Conservation (phyloP, 2,113 vertebrate genomes). For the Odontophorus gujanensis region DNA sequence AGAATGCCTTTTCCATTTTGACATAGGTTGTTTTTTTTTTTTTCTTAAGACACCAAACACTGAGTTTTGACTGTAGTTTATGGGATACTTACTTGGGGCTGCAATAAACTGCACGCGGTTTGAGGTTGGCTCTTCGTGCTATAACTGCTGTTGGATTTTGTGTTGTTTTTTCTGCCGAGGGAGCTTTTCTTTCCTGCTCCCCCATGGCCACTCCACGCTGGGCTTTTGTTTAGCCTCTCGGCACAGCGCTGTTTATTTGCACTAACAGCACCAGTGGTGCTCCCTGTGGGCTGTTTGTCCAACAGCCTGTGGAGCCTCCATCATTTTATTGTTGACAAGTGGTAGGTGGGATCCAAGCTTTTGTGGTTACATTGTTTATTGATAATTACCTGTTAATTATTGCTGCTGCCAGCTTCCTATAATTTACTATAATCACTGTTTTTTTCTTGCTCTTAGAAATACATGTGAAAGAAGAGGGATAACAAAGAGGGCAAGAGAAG, state of each 20-base stretch:
- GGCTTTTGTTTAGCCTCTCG: slow-evolving; percentile 77
- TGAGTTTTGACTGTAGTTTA: slow-evolving; percentile 5
- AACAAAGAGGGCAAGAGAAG: slow-evolving; percentile 25
- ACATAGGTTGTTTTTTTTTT: neutral
- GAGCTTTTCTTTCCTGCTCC: slow-evolving; percentile 69
- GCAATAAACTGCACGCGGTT: neutral
- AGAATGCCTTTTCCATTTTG: neutral
- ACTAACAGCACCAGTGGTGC: slow-evolving; percentile 60
- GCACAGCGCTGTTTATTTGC: slow-evolving; percentile 82
- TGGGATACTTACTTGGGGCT: neutral
- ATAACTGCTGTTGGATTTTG: slow-evolving; percentile 68
- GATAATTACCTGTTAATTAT: slow-evolving; percentile 84
- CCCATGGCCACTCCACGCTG: slow-evolving; percentile 26
- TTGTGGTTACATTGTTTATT: slow-evolving; percentile 82
- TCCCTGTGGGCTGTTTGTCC: slow-evolving; percentile 81
- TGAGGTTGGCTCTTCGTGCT: slow-evolving; percentile 48
- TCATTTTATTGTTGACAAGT: slow-evolving; percentile 80
- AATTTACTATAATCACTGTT: slow-evolving; percentile 67
- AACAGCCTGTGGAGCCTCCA: slow-evolving; percentile 77
- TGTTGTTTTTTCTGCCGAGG: slow-evolving; percentile 72
- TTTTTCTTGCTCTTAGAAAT: slow-evolving; percentile 58
- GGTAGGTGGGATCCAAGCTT: slow-evolving; percentile 76
- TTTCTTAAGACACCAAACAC: neutral
- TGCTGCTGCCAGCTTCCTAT: slow-evolving; percentile 70
- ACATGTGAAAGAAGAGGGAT: slow-evolving; percentile 17